Percentiles rank a stretch among this genome's conserved stretches.
These are phyloP conservation scores for Scaptomyza flava DNA, from an alignment of 2,888 invertebrate genomes.

Conservation along the genomic window DNA sequence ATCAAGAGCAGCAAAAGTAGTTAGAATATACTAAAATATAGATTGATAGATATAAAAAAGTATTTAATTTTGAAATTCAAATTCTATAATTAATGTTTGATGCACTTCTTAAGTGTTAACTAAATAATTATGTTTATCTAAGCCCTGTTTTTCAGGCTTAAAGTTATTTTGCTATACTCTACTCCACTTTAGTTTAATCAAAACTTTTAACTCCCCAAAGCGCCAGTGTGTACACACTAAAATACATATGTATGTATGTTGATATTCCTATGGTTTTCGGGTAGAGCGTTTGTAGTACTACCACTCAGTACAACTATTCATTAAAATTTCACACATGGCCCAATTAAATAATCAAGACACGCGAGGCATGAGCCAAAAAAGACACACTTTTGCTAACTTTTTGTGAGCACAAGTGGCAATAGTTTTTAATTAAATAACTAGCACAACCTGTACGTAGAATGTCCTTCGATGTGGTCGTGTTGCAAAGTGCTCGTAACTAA, in stretches of 20 bases:
- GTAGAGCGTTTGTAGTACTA: slow-evolving; percentile 26
- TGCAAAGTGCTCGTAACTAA: slow-evolving; percentile 21
- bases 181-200: slow-evolving; percentile 56
- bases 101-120: slow-evolving; percentile 21
- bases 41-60: neutral
- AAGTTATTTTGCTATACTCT: slow-evolving; percentile 25
- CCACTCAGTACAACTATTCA: slow-evolving; percentile 44
- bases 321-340: slow-evolving; percentile 70
- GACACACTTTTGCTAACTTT: slow-evolving; percentile 43
- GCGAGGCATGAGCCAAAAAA: slow-evolving; percentile 25
- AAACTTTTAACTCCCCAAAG: slow-evolving; percentile 55
- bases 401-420: slow-evolving; percentile 42
- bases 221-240: slow-evolving; percentile 7
- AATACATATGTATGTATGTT: neutral
- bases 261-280: slow-evolving; percentile 14
- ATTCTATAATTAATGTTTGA: slow-evolving; percentile 21
- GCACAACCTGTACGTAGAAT: slow-evolving; percentile 31
- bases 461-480: slow-evolving; percentile 37
- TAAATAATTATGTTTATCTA: slow-evolving; percentile 45
- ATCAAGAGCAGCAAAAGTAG: neutral
- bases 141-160: slow-evolving; percentile 9
- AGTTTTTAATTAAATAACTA: slow-evolving; percentile 74
- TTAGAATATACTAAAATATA: too few species aligned
- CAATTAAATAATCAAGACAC: slow-evolving; percentile 73
- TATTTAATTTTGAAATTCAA: neutral